Conservation (phyloP, 2,888 invertebrate genomes). For the Euplexia lucipara region DNA sequence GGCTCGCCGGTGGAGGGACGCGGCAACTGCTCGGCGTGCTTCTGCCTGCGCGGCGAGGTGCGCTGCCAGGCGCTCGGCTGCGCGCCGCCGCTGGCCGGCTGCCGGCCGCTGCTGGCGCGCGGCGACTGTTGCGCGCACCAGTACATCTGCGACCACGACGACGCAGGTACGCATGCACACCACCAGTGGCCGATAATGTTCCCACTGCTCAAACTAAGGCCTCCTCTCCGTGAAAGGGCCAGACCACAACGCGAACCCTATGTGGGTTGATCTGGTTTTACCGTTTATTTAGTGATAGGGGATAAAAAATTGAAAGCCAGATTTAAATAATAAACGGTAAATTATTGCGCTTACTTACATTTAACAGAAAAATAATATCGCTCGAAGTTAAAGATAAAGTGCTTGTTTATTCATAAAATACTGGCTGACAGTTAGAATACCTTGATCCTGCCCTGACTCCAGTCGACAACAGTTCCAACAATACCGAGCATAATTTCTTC, state of each 20-base stretch:
- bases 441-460: no score
- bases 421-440: neutral
- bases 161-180: neutral
- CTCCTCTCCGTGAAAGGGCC: neutral
- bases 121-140: constrained; percentile 96
- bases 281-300: neutral
- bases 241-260: neutral
- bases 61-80: constrained; percentile 95
- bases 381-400: no score
- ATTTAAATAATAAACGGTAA: no score
- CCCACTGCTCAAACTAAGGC: neutral
- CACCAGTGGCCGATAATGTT: neutral
- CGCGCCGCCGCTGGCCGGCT: constrained; percentile 94
- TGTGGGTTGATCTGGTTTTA: neutral
- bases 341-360: no score
- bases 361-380: no score
- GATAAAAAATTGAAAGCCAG: neutral
- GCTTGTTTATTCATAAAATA: neutral
- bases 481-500: no score
- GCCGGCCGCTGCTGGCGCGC: constrained; percentile 93
- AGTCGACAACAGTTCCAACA: no score
- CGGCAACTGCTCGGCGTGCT: constrained; percentile 94
- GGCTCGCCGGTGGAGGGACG: constrained; percentile 79
- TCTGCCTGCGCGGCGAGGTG: constrained; percentile 94
- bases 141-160: constrained; percentile 93